A percentile compares a stretch with the other conserved stretches of the same genome.
Evolutionary conservation across 2,113 vertebrate species (phyloP).

Genomic region (Hyperoodon ampullatus): DNA sequence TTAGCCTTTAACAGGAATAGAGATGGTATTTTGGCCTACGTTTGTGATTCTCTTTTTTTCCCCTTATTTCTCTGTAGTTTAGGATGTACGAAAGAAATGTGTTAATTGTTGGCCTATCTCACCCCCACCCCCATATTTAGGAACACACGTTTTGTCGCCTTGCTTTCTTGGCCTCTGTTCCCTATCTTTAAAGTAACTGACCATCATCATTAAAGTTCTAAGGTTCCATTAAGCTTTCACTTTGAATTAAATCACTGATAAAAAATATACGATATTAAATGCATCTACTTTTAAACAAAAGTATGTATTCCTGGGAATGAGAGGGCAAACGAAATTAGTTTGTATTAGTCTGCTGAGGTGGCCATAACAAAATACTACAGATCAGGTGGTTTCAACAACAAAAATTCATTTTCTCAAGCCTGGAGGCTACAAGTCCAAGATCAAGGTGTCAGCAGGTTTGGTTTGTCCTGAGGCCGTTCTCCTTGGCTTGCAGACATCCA

Average conservation of each 20-base stretch:
- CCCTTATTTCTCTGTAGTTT: not conserved
- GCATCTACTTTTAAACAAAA: not conserved
- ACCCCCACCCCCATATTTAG: not conserved
- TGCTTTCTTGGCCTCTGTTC: not conserved
- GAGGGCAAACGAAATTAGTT: not conserved
- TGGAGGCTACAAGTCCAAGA: not conserved
- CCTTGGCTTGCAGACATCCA: not conserved
- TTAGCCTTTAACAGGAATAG: not conserved
- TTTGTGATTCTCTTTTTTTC: not conserved
- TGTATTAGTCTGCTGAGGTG: not conserved
- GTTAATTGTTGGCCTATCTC: not conserved
- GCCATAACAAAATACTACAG: not conserved
- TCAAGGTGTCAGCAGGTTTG: not conserved
- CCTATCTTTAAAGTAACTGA: not conserved
- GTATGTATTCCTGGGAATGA: not conserved
- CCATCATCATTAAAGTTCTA: not conserved
- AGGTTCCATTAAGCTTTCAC: not conserved
- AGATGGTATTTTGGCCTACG: not conserved
- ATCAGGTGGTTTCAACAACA: not conserved
- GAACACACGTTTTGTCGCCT: not conserved
- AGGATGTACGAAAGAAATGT: not conserved
- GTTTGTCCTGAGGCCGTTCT: not conserved
- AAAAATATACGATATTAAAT: not conserved
- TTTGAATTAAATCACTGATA: not conserved
- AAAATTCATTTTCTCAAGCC: not conserved